phyloP scores from a whole-genome alignment of 2,888 invertebrate genomes.

The Arctia plantaginis region DNA sequence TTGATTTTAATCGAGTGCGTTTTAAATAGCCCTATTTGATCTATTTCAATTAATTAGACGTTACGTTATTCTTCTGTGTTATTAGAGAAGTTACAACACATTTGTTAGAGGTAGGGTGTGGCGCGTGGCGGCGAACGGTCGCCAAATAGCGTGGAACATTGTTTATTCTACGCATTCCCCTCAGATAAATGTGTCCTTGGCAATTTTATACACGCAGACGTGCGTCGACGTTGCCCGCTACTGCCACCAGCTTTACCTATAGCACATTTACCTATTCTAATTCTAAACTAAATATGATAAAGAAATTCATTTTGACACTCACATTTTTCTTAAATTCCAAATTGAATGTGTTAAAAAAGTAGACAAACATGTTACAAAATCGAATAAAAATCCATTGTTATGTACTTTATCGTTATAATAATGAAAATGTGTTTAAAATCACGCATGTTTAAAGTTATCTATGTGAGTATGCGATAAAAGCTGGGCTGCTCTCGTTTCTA shows the following conservation, averaged over 20 bases:
- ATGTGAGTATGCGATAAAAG: constrained; percentile 76
- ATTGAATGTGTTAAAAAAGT: constrained; percentile 22
- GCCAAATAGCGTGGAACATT: constrained; percentile 75
- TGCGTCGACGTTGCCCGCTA: constrained; percentile 58
- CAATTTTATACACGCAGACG: constrained; percentile 74
- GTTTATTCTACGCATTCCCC: constrained; percentile 83
- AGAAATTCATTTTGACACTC: background rate
- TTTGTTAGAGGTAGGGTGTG: constrained; percentile 61
- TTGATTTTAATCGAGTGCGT: constrained; percentile 70
- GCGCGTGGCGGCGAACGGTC: constrained; percentile 64
- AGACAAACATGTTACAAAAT: constrained; percentile 23
- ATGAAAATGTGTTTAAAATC: constrained; percentile 71
- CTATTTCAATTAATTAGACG: constrained; percentile 36
- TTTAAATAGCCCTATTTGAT: constrained; percentile 61
- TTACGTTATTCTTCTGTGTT: constrained; percentile 17
- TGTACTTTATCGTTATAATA: constrained; percentile 52
- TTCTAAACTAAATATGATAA: constrained; percentile 56
- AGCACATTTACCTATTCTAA: constrained; percentile 69
- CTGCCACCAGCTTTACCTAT: constrained; percentile 54
- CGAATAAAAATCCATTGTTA: constrained; percentile 40
- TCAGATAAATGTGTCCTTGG: constrained; percentile 85
- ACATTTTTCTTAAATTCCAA: constrained; percentile 27
- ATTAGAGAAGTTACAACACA: constrained; percentile 43
- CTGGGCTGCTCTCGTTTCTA: constrained; percentile 77
- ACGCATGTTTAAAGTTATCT: constrained; percentile 77